These are phyloP conservation scores for Formica selysi DNA, from an alignment of 1,140 invertebrate species.

Conservation along the genomic window DNA sequence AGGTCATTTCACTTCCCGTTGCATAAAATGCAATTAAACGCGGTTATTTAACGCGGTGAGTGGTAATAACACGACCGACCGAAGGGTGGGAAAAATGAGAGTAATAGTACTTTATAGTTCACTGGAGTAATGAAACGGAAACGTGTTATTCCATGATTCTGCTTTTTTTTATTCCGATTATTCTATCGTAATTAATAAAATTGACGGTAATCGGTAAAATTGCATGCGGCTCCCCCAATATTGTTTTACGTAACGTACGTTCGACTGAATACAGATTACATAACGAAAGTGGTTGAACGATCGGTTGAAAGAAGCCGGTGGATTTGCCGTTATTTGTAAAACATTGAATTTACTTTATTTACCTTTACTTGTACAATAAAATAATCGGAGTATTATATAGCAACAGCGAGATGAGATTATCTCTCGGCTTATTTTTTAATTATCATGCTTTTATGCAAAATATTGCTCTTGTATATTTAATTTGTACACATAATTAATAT, in stretches of 20 bases:
- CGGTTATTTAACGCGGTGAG: slow-evolving; percentile 72
- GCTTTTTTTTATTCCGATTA: background rate
- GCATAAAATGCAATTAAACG: slow-evolving; percentile 73
- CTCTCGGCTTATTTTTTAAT: background rate
- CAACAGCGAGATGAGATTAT: background rate
- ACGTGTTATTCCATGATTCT: background rate
- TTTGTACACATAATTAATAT: background rate
- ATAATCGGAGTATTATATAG: slow-evolving; percentile 25
- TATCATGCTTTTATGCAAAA: background rate
- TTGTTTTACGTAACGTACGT: slow-evolving; percentile 43
- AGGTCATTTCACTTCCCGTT: slow-evolving; percentile 76
- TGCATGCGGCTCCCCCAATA: background rate
- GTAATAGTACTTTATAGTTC: background rate
- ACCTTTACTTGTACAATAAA: background rate
- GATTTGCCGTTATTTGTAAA: slow-evolving; percentile 27
- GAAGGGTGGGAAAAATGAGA: slow-evolving; percentile 39
- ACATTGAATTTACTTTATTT: background rate
- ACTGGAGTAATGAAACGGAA: background rate
- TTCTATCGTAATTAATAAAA: slow-evolving; percentile 36
- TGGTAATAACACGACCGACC: background rate
- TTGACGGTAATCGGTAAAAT: slow-evolving; percentile 20
- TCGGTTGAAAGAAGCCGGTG: slow-evolving; percentile 16
- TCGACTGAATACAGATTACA: slow-evolving; percentile 7
- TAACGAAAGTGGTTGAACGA: slow-evolving; percentile 48
- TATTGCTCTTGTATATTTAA: background rate